Base-by-base conservation (phyloP, 2,113 vertebrate species). In the Manacus vitellinus region DNA sequence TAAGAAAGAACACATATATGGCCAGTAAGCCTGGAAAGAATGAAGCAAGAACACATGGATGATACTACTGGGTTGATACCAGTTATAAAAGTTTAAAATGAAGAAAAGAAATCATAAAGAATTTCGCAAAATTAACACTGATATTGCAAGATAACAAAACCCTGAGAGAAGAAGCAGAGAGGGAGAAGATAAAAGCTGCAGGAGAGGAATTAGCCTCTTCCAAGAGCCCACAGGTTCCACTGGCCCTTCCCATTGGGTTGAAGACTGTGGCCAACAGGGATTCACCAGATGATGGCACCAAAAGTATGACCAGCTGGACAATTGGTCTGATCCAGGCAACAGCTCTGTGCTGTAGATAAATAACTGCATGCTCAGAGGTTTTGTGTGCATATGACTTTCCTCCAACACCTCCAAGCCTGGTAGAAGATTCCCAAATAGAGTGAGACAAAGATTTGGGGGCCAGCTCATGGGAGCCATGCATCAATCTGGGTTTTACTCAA, bases 31-130 rank as follows among this genome's bases (percentile, higher is more conserved):
- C 77, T 52, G 41, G 65, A 65, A 71, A 74, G 46, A 73, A 43
- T 3, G 2, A 77, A 81, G 23, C 9, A 30, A 61, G 44, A 61
- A 58, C 27, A 35, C 0, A 0, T 3, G 62, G 14, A 28, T 78
- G 77, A 43, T 61, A 19, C n/a, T 49, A 12, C 44, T 16, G 13
- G 15, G 35, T 54, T 73, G 15, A 73, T 18, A 73, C 2, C 15
- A 39, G 14, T 10, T 55, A 27, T 23, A 35, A 20, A 47, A 85
- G 14, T 43, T 70, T 47, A 47, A 63, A 75, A 58, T 15, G 3
- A 82, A 75, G 35, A 51, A 58, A 70, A 91, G 3, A 55, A 82
- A 71, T 37, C 6, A 44, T 37, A 14, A 78, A 49, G 30, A 58
- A n/a, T 6, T n/a, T 52, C 8, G 85, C 17, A 33, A 63, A 71